phyloP scores from a whole-genome alignment of 2,797 vertebrate genomes.

The Rhincodon typus region DNA sequence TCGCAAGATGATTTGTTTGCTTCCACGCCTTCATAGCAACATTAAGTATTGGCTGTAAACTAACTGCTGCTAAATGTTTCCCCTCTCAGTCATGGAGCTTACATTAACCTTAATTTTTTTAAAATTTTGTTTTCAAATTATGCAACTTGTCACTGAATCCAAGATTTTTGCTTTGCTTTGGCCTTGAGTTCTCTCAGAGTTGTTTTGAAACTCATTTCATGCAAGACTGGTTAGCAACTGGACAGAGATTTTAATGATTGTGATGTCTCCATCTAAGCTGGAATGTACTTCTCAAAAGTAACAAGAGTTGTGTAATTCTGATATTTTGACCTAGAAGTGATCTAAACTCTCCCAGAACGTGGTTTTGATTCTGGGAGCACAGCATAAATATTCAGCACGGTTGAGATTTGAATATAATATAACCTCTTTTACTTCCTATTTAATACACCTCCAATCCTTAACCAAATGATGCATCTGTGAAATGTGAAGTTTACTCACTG shows the following conservation, averaged over 20 bases:
- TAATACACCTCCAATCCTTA: background rate
- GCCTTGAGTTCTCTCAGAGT: background rate
- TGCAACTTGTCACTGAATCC: background rate
- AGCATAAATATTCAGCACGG: background rate
- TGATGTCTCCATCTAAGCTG: background rate
- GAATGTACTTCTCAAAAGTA: background rate
- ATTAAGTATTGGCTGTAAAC: background rate
- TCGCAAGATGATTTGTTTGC: no score
- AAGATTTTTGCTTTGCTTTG: background rate
- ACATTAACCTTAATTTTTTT: background rate
- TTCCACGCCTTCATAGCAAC: background rate
- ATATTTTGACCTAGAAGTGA: background rate
- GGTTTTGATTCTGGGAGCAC: background rate
- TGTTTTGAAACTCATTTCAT: background rate
- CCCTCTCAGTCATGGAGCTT: background rate
- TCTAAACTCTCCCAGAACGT: background rate
- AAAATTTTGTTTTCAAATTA: background rate
- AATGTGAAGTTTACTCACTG: background rate
- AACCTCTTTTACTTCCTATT: no score
- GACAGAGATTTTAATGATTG: background rate
- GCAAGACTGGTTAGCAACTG: background rate
- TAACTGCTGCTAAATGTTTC: background rate
- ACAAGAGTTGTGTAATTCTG: background rate
- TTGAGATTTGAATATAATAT: background rate
- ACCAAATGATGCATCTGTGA: background rate